Percentiles rank a stretch among this genome's conserved stretches.
Conservation (phyloP, 2,113 vertebrate genomes). For the Scalopus aquaticus region DNA sequence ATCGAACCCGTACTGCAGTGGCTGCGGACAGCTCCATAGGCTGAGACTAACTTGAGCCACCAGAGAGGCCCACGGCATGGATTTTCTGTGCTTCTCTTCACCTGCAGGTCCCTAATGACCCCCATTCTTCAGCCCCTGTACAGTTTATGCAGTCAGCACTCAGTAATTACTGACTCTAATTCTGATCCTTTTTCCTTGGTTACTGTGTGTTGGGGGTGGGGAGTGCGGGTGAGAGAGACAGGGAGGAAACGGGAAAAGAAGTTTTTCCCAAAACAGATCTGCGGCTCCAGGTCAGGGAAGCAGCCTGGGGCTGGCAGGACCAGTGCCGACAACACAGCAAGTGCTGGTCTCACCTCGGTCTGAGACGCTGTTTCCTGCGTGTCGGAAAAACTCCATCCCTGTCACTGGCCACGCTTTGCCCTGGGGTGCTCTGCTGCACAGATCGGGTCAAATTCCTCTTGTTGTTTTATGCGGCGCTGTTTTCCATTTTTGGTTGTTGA, state of each 20-base stretch:
- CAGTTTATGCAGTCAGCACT: neutral
- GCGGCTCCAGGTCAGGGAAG: neutral
- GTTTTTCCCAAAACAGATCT: neutral
- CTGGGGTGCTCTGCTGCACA: neutral
- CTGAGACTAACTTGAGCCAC: too few relatives aligned
- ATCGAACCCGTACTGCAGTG: too few relatives aligned
- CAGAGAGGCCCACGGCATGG: too few relatives aligned
- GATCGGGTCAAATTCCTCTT: neutral
- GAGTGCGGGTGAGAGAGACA: neutral
- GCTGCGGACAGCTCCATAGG: too few relatives aligned
- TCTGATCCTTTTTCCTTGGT: neutral
- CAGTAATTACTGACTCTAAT: neutral
- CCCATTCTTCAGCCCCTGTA: neutral
- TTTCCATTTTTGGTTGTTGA: conserved; percentile 63
- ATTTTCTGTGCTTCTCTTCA: neutral
- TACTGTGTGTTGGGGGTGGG: neutral
- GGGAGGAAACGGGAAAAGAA: neutral
- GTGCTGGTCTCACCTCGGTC: neutral
- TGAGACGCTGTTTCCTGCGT: conserved; percentile 14
- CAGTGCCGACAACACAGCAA: too few relatives aligned
- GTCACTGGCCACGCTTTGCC: neutral
- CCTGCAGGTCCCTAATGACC: neutral
- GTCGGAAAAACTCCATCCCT: neutral
- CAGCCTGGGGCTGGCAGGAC: neutral
- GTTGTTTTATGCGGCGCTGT: neutral